These are phyloP conservation scores for Drosophila varians DNA, from an alignment of 1,140 invertebrate species.

Conservation along the genomic window DNA sequence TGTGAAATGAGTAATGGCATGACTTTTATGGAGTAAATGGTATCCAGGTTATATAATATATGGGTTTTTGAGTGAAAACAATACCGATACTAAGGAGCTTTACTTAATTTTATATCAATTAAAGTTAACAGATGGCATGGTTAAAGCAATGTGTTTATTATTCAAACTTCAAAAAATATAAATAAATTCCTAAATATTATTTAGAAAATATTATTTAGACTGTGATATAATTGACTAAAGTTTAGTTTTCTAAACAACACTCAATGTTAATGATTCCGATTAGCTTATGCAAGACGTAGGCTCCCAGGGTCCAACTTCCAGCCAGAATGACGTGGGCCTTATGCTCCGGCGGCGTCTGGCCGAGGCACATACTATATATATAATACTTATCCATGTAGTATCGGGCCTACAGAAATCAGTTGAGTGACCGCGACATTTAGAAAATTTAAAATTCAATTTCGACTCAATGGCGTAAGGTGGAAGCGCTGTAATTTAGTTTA, in stretches of 20 bases:
- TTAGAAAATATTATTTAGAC: background rate
- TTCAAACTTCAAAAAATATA: too few species aligned
- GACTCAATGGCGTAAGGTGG: constrained; percentile 5
- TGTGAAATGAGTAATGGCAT: constrained; percentile 2
- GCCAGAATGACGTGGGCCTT: constrained; percentile 31
- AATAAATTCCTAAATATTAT: too few species aligned
- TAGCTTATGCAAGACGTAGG: constrained; percentile 24
- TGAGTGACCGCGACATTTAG: constrained; percentile 52
- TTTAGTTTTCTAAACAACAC: constrained; percentile 15
- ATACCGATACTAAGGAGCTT: background rate
- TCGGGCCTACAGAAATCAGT: constrained; percentile 23
- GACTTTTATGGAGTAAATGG: background rate
- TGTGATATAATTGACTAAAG: constrained; percentile 7
- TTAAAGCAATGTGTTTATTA: too few species aligned
- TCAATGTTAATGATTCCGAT: constrained; percentile 35
- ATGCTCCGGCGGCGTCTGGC: constrained; percentile 34
- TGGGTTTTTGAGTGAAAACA: background rate
- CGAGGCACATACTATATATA: constrained; percentile 12
- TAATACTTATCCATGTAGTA: constrained; percentile 5
- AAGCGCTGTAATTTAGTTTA: constrained; percentile 41
- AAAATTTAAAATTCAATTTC: constrained; percentile 54
- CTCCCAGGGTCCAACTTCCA: constrained; percentile 17
- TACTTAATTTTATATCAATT: background rate
- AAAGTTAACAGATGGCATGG: too few species aligned
- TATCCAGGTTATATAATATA: background rate